A percentile compares a stretch with the other conserved stretches of the same genome.
These are phyloP conservation scores for Gallinago nigripennis DNA, from an alignment of 2,797 vertebrate species.

Conservation along the genomic window DNA sequence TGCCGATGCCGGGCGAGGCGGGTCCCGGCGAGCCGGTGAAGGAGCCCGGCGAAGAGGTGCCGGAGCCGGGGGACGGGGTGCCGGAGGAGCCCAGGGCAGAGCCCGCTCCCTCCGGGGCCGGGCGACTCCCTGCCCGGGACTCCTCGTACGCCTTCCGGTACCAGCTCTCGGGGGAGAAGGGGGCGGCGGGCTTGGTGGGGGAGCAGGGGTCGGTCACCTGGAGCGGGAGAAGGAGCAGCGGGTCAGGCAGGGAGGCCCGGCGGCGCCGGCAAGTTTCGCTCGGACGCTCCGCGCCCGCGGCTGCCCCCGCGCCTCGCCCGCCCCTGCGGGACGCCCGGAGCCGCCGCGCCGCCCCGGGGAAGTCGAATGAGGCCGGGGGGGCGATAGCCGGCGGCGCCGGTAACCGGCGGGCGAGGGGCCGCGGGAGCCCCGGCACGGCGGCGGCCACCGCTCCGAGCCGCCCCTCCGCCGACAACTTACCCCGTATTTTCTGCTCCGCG, in stretches of 20 bases:
- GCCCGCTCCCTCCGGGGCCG: constrained; percentile 88
- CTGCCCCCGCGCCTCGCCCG: neutral
- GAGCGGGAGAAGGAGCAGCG: constrained; percentile 23
- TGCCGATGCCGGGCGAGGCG: constrained; percentile 91
- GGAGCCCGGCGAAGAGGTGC: constrained; percentile 91
- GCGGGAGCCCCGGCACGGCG: neutral
- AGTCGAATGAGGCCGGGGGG: neutral
- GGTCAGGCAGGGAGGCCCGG: neutral
- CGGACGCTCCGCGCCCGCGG: neutral
- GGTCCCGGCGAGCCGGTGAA: constrained; percentile 92
- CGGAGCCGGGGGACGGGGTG: constrained; percentile 85
- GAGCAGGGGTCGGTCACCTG: constrained; percentile 90
- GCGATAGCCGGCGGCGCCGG: neutral
- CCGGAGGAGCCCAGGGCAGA: constrained; percentile 83
- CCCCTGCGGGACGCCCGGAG: neutral
- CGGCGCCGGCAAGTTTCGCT: neutral
- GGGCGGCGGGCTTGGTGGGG: constrained; percentile 88
- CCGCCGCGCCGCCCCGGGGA: neutral
- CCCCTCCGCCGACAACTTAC: constrained; percentile 78
- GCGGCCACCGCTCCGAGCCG: neutral
- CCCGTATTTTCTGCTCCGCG: constrained; percentile 91
- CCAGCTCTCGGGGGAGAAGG: constrained; percentile 93
- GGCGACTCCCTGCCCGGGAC: constrained; percentile 83
- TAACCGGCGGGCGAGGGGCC: neutral
- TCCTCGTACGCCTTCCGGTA: constrained; percentile 93